Evolutionary conservation across 2,113 vertebrate genomes (phyloP), one percentile per base, ranked within the genome.

Genomic region (Salvelinus fontinalis): DNA sequence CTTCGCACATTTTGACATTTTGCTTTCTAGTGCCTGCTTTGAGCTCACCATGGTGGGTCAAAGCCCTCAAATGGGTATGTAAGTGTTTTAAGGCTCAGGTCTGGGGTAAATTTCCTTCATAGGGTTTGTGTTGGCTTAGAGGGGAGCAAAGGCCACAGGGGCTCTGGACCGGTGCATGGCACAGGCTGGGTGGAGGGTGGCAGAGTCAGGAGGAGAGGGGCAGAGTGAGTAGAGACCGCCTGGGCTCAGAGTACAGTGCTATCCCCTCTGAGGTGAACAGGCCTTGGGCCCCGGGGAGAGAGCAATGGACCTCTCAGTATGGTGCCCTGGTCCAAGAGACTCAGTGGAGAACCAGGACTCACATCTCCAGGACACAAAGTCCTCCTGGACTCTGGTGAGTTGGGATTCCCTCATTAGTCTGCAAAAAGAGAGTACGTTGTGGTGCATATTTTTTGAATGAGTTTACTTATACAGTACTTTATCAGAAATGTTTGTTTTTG

Each of bases 341-440:
- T 16, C 44, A 20, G 34, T 13, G 78, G 74, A 4, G 70, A 75
- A 72, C 31, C 79, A 29, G 18, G 59, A 3, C 26, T 31, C 71
- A 60, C 73, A 81, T 73, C 77, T 75, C 62, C 51, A 54, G 16
- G 51, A 54, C 51, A 5, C 51, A 14, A 88, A 80, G 79, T 79
- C 81, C 75, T 65, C 75, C 13, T 90, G 90, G 90, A 90, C 87
- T 79, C 83, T 90, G 87, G 89, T 90, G 86, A 92, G 88, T 88
- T 54, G 8, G 39, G 64, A 49, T 62, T 60, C n/a, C 26, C n/a
- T 24, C 18, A 3, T 12, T 29, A 20, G 16, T 54, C 51, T 31
- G 5, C 27, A 34, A 18, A 5, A 39, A 29, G 26, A 67, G 29
- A 31, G 34, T 48, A 44, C 2, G 4, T 54, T 54, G 26, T 24